Evolutionary conservation across 2,113 vertebrate genomes (phyloP), one percentile per base, ranked within the genome.

Genomic region (Plectropomus leopardus): DNA sequence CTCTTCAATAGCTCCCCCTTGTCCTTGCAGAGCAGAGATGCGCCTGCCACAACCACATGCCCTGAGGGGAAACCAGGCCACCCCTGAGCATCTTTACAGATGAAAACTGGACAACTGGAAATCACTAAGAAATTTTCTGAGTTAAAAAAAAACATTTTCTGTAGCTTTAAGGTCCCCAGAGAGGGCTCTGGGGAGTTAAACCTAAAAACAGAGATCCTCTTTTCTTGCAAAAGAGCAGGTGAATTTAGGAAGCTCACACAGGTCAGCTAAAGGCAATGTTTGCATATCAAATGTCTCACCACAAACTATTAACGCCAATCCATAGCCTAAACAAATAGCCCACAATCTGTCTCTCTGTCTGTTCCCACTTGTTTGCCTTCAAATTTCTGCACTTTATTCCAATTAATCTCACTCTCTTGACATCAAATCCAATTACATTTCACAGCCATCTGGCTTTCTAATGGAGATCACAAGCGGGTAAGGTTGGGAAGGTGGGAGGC

Each of bases 361-460:
- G 76, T 58, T 71, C 88, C 90, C 82, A 83, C 89, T 91, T 92
- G 93, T 94, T 91, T 89, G 75, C 55, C 53, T 89, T 92, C 79
- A 92, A 94, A 93, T 93, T 90, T 94, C 79, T 89, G 87, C 80
- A 90, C 89, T 91, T 86, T 90, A 89, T 57, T 87, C 89, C 86
- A 86, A 92, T 91, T 91, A 88, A 94, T 90, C 89, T 92, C 85
- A 94, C 89, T 91, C 88, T 89, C 86, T 68, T 85, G 65, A 93
- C 94, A 93, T 95, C 92, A 90, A 88, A 89, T 93, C 95, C 92
- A 96, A 96, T 96, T 96, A 96, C 95, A 96, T 94, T 95, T 96
- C 92, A 90, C 93, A 93, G 94, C 96, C 96, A 96, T 97, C 95
- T 95, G 96, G 93, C 95, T 95, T 92, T 94, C 91, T 94, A 93